These are phyloP conservation scores for Ommatoiulus sabulosus DNA, from an alignment of 2,888 invertebrate genomes.

Conservation along the genomic window DNA sequence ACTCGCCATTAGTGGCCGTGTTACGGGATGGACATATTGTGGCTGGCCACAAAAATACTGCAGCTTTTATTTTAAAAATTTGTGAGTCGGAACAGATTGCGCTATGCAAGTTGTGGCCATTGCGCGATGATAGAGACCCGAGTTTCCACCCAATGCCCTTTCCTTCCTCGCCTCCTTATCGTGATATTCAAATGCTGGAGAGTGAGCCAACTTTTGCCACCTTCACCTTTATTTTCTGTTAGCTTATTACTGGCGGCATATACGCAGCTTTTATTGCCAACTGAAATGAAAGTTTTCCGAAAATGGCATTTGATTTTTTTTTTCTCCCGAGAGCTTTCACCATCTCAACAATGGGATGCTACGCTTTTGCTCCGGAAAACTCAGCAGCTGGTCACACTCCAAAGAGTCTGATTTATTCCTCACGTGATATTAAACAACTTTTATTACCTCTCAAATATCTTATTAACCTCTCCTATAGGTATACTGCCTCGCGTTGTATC, in stretches of 20 bases:
- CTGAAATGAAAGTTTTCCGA: slow-evolving; percentile 34
- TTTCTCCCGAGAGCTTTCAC: neutral
- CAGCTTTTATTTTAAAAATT: slow-evolving; percentile 31
- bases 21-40: neutral
- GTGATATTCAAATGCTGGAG: slow-evolving; percentile 6
- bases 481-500: neutral
- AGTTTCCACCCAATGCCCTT: slow-evolving; percentile 16
- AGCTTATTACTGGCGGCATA: neutral
- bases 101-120: neutral
- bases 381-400: slow-evolving; percentile 38
- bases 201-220: neutral
- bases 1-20: slow-evolving; percentile 2
- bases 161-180: neutral
- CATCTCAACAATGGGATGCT: neutral
- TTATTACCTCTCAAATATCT: slow-evolving; percentile 35
- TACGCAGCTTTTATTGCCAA: slow-evolving; percentile 11
- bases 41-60: slow-evolving; percentile 10
- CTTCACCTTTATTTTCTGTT: slow-evolving; percentile 17
- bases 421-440: slow-evolving; percentile 6
- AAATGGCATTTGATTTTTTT: slow-evolving; percentile 41
- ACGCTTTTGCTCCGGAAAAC: neutral
- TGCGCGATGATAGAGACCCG: neutral
- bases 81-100: slow-evolving; percentile 43
- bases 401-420: slow-evolving; percentile 5
- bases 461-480: slow-evolving; percentile 23